phyloP scores from a whole-genome alignment of 2,797 vertebrate species.

The Urosaurus nigricauda region DNA sequence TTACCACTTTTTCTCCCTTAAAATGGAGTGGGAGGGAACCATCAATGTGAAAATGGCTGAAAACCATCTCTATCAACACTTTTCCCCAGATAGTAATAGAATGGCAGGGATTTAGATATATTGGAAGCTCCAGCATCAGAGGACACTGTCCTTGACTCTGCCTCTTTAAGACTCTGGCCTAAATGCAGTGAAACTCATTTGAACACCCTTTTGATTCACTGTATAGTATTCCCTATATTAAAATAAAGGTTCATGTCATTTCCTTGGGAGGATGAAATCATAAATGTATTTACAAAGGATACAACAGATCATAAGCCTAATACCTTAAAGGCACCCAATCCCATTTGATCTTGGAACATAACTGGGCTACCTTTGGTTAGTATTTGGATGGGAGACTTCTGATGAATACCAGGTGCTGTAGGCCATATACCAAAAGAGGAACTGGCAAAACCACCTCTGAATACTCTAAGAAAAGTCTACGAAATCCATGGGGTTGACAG shows the following conservation, averaged over 20 bases:
- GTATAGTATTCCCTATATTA: neutral
- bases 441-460: too few relatives aligned
- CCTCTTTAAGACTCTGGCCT: neutral
- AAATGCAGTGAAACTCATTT: neutral
- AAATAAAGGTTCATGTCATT: too few relatives aligned
- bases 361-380: too few relatives aligned
- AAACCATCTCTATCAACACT: neutral
- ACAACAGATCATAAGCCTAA: too few relatives aligned
- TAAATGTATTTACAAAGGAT: neutral
- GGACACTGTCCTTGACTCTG: neutral
- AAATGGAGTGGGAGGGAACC: neutral
- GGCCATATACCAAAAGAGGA: too few relatives aligned
- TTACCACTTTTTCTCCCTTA: too few relatives aligned
- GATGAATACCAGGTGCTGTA: too few relatives aligned
- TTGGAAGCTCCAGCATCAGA: neutral
- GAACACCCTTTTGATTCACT: neutral
- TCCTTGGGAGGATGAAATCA: neutral
- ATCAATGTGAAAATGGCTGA: neutral
- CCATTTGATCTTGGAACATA: too few relatives aligned
- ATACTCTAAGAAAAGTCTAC: too few relatives aligned
- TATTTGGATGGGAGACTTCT: too few relatives aligned
- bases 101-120: neutral
- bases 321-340: too few relatives aligned
- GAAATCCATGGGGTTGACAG: too few relatives aligned
- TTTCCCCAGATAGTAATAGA: neutral